Conservation (phyloP, 2,888 invertebrate species). For the Eudemis profundana region DNA sequence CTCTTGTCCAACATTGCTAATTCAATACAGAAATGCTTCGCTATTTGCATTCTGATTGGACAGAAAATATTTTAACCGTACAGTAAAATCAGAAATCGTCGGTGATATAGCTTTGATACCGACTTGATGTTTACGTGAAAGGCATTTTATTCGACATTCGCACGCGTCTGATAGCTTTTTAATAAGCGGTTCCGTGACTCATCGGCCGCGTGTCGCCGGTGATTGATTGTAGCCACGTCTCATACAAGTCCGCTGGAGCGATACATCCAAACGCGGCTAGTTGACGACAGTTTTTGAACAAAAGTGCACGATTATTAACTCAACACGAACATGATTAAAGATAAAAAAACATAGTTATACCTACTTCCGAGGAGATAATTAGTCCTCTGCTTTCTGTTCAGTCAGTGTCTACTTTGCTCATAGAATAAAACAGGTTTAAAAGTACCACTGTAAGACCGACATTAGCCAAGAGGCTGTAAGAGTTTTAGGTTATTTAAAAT, state of each 20-base stretch:
- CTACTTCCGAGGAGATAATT: slow-evolving; percentile 17
- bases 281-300: slow-evolving; percentile 30
- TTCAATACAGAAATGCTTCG: slow-evolving; percentile 53
- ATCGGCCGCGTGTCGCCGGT: slow-evolving; percentile 55
- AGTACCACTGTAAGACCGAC: slow-evolving; percentile 7
- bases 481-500: not conserved
- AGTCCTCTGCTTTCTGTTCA: slow-evolving; percentile 7
- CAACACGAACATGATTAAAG: slow-evolving; percentile 14
- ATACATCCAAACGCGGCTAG: slow-evolving; percentile 48
- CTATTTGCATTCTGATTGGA: slow-evolving; percentile 50
- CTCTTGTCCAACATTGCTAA: slow-evolving; percentile 46
- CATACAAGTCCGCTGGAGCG: slow-evolving; percentile 35
- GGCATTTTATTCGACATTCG: slow-evolving; percentile 46
- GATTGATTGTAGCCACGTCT: slow-evolving; percentile 58
- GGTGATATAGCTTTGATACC: slow-evolving; percentile 12
- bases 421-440: not conserved
- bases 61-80: slow-evolving; percentile 21
- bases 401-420: slow-evolving; percentile 4
- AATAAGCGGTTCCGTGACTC: slow-evolving; percentile 61
- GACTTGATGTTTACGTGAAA: slow-evolving; percentile 39
- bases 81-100: slow-evolving; percentile 15
- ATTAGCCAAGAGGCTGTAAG: not conserved
- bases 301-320: not conserved
- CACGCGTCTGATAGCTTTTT: slow-evolving; percentile 62
- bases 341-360: not conserved